Base-by-base conservation (phyloP, 2,888 invertebrate genomes). In the Idaea aversata region DNA sequence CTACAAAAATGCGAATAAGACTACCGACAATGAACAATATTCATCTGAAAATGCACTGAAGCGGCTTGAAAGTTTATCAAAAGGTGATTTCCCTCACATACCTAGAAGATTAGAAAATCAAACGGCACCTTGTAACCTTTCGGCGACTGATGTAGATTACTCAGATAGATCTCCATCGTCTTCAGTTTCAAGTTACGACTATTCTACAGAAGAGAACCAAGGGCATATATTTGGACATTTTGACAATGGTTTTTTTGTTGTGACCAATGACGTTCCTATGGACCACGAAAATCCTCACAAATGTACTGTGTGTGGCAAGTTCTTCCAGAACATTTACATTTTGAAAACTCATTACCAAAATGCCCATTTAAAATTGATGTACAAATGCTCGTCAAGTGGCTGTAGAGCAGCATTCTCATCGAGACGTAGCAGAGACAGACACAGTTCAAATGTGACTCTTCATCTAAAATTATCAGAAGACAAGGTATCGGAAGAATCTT, bases 281-380 rank as follows among this genome's bases (percentile, higher is more conserved):
- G 98, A 98, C 84, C 96, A 96, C 81, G 98, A 98, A 75, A 98
- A 98, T 86, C 98, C 98, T 0, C 94, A 97, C 57, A 95, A 97
- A 76, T 99, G 99, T 88, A 96, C 97, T 4, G 97, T 97, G 47
- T 99, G 99, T 86, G 97, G 97, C 6, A 98, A 98, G 89, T 94
- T 97, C 80, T 99, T 98, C 88, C 98, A 97, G 87, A 99, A 98
- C 83, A 96, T 97, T 78, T 98, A 98, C 83, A 97, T 97, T 63
- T 95, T 98, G 34, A 98, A 98, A 89, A 97, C 97, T 1, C 99
- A 99, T 86, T 99, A 98, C 87, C 98, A 98, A 93, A 98, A 97
- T 87, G 97, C 98, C 10, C 99, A 99, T 88, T 95, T 99, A 64
- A 99, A 99, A 89, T 91, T 98, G 68, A 97, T 98, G 96, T 98